phyloP scores from a whole-genome alignment of 1,140 invertebrate species.

The Drosophila pruinosa region DNA sequence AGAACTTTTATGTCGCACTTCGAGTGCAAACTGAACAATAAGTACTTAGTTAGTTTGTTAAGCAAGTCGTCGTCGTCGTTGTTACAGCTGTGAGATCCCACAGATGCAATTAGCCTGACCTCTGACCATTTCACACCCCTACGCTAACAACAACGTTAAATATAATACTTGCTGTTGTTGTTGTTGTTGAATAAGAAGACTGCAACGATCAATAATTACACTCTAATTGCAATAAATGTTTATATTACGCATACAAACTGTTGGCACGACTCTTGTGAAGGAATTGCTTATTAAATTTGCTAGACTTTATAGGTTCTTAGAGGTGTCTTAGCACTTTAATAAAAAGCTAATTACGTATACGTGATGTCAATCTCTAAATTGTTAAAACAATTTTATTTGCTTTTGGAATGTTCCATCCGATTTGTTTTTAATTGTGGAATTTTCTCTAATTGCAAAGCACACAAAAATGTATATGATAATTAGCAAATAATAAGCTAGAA shows the following conservation, averaged over 20 bases:
- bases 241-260: not conserved
- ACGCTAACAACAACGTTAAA: conserved; percentile 7
- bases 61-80: not conserved
- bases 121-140: not conserved
- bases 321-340: no score
- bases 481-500: no score
- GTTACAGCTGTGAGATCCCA: not conserved
- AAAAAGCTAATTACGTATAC: not conserved
- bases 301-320: no score
- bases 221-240: conserved; percentile 10
- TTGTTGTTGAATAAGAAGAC: not conserved
- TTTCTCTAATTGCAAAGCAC: no score
- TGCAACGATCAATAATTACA: not conserved
- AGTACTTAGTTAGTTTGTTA: not conserved
- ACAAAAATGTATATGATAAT: no score
- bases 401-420: not conserved
- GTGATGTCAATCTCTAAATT: not conserved
- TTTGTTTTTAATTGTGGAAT: no score
- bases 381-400: no score
- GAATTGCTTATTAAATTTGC: no score
- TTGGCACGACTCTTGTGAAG: not conserved
- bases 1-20: conserved; percentile 23
- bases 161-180: not conserved
- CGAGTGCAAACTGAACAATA: not conserved
- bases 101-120: conserved; percentile 11